Base-by-base conservation (phyloP, 2,888 invertebrate species). In the Phengaris alcon region DNA sequence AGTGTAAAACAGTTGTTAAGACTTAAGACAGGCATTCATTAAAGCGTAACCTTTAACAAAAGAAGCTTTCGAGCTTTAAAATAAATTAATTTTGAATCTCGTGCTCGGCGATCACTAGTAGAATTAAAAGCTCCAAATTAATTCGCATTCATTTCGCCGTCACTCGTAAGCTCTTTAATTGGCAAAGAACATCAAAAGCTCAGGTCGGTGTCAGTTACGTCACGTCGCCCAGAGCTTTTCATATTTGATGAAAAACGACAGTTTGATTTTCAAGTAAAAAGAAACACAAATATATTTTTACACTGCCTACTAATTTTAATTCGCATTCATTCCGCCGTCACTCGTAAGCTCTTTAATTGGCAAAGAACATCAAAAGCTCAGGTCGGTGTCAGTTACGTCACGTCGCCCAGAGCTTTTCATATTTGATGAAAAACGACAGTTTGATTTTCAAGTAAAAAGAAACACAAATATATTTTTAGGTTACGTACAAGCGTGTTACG, bases 161-260 rank as follows among this genome's bases (percentile, higher is more conserved):
- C 35, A 69, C 15, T 51, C 72, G 52, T 54, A 72, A 52, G 51
- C 72, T 72, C 22, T 72, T 52, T 72, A 54, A 52, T 72, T 72
- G 52, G 72, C 72, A 72, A 72, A 72, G 72, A 54, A 72, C 52
- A 51, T 72, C 52, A 72, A 72, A 72, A 35, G 69, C 69, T 15
- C 48, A 48, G 51, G 51, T 15, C 51, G 72, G 52, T 35, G 52
- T 52, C 51, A 12, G 51, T 69, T 8, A 15, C 15, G 15, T n/a
- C 46, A 48, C 69, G 48, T 48, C 48, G n/a, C 48, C 69, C 46
- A 1, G n/a, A 46, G 69, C 48, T 48, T 69, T 44, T 69, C 69
- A 46, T 69, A n/a, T 69, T 69, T 48, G 48, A 69, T 69, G n/a
- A 69, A 69, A 69, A 46, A 69, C 69, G 69, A 48, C n/a, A 69